Evolutionary conservation across 2,888 invertebrate species (phyloP), one percentile per base, ranked within the genome.

Genomic region (Parelbella ahira): DNA sequence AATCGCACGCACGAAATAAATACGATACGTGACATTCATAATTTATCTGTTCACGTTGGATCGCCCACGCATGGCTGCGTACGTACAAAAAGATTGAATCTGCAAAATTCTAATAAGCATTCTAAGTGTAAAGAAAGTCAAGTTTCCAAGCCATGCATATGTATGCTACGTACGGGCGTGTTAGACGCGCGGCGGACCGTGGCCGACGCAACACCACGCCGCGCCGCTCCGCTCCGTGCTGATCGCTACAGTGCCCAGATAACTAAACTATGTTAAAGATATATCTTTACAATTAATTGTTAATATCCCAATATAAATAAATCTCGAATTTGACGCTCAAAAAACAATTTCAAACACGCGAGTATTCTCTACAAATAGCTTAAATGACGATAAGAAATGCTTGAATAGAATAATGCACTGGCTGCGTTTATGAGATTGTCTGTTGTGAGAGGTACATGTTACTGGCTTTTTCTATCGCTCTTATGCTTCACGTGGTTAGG

Each of bases 121-220:
- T 69, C 65, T 71, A 60, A 63, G 73, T 69, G 68, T 72, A 60
- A 83, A 80, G 83, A 83, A 84, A 84, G 84, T 81, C 57, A 50
- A 67, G 71, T 74, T 81, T 79, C 76, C 73, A 76, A 63, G 58
- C 49, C 65, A 77, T 60, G 54, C 56, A 60, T 57, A 54, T 79
- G 74, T 65, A 79, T 78, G 68, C 64, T 61, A 53, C 48, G 46
- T 36, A 52, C 47, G 41, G 4, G 23, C 48, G 43, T 48, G 53
- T 47, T 60, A 63, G 63, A 55, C 60, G 67, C 61, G 65, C 73
- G 53, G 50, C 67, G 63, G 70, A 78, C 63, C 79, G 75, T 51
- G 56, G 68, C 74, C 37, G 38, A 49, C 46, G 29, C 42, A 45
- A 34, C 37, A 34, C 29, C 39, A 13, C 6, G 30, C 29, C n/a